Conservation (phyloP, 1,140 invertebrate genomes). For the Choristoneura fumiferana region DNA sequence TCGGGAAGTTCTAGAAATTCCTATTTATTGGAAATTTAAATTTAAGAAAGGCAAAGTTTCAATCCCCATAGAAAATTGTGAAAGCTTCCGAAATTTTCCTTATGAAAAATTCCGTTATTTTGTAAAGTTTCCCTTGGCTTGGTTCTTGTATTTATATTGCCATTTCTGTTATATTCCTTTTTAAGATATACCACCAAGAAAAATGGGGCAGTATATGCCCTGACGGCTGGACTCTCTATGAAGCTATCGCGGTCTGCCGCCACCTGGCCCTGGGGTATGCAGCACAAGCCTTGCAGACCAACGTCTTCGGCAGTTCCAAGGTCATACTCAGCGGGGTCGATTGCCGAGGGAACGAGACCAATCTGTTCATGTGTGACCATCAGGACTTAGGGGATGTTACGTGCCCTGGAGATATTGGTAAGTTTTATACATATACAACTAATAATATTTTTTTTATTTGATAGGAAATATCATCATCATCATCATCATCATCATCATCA, state of each 20-base stretch:
- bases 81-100: no score
- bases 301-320: slow-evolving; percentile 83
- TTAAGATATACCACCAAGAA: slow-evolving; percentile 80
- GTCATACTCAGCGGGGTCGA: slow-evolving; percentile 85
- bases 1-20: no score
- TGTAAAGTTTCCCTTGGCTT: no score
- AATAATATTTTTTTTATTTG: no score
- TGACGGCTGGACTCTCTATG: slow-evolving; percentile 91
- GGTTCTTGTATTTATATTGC: no score
- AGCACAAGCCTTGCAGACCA: slow-evolving; percentile 85
- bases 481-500: no score
- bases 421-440: no score
- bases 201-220: slow-evolving; percentile 93
- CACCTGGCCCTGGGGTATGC: slow-evolving; percentile 88
- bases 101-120: no score
- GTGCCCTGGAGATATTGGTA: slow-evolving; percentile 66
- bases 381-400: slow-evolving; percentile 74
- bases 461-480: no score
- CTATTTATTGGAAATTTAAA: no score
- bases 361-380: slow-evolving; percentile 85
- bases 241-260: slow-evolving; percentile 90
- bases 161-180: slow-evolving; percentile 19
- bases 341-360: slow-evolving; percentile 87
- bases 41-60: no score
- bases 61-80: no score